These are phyloP conservation scores for Sinocyclocheilus grahami DNA, from an alignment of 2,113 vertebrate species.

Conservation along the genomic window DNA sequence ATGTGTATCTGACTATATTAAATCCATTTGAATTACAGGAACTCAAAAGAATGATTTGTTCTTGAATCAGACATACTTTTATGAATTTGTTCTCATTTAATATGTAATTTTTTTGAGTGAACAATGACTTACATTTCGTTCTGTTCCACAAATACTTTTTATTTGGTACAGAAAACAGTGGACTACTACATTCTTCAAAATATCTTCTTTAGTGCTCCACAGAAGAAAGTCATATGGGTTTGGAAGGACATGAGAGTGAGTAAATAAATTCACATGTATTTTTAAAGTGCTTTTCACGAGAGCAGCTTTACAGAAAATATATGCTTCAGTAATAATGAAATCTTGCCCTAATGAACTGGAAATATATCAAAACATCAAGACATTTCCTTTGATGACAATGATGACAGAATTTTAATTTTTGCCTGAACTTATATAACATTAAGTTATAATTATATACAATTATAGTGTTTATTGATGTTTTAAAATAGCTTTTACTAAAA, in stretches of 20 bases:
- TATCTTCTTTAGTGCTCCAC: background rate
- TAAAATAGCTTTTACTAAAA: no score
- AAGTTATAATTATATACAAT: no score
- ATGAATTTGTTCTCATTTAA: background rate
- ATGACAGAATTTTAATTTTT: no score
- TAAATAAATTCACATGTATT: background rate
- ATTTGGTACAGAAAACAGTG: background rate
- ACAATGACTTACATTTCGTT: background rate
- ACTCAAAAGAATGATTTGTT: background rate
- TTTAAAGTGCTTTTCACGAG: background rate
- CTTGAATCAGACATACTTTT: background rate
- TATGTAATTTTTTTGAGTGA: background rate
- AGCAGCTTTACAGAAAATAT: background rate
- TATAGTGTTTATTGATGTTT: no score
- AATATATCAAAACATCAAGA: background rate
- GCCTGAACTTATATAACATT: no score
- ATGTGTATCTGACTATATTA: background rate
- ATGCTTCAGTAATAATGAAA: background rate
- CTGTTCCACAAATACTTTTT: background rate
- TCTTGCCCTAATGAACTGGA: background rate
- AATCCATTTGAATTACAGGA: background rate
- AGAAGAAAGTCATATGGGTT: background rate
- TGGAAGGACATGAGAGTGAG: background rate
- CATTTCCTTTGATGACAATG: no score
- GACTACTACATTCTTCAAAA: background rate